Evolutionary conservation across 1,140 invertebrate genomes (phyloP), one percentile per base, ranked within the genome.

Genomic region (Apis mellifera): DNA sequence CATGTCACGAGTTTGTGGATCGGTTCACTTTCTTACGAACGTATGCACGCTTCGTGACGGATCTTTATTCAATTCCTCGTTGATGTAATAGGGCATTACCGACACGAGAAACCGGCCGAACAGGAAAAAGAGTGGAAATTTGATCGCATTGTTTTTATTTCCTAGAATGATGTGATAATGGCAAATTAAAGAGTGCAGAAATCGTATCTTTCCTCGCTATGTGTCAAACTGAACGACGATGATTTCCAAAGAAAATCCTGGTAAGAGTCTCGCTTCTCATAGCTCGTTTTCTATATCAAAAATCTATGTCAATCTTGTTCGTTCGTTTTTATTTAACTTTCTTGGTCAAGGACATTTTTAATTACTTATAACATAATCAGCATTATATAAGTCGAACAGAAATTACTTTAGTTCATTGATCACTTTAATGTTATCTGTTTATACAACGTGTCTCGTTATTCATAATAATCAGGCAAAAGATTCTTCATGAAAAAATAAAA

Each of bases 1-100:
- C 66, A 57, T 42, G 73, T 9, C 15, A 42, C 55, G 60, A n/a
- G 75, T 73, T 79, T 62, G 57, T 60, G 66, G 78, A 86, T 90
- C 80, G 85, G 85, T 88, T 92, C 89, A 91, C 91, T 92, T 92
- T 91, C 91, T 68, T 91, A 74, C 21, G 78, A 57, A 26, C 54
- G 12, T 2, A 54, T 19, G 32, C 64, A 62, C 57, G n/a, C 71
- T 50, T 54, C 54, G 48, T 19, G 65, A 68, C 59, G 48, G 64
- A 82, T 74, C 64, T 82, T 73, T 70, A 59, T 23, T 72, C 54
- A 50, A 57, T 57, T n/a, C 60, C 69, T 59, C 70, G 60, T 87
- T 80, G 75, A 84, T 76, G 82, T 84, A 84, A 87, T 54, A 78
- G 72, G 59, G 32, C 32, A 87, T 77, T 80, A 65, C 42, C 72